phyloP scores from a whole-genome alignment of 2,888 invertebrate genomes.

The Drosophila pseudotakahashii region DNA sequence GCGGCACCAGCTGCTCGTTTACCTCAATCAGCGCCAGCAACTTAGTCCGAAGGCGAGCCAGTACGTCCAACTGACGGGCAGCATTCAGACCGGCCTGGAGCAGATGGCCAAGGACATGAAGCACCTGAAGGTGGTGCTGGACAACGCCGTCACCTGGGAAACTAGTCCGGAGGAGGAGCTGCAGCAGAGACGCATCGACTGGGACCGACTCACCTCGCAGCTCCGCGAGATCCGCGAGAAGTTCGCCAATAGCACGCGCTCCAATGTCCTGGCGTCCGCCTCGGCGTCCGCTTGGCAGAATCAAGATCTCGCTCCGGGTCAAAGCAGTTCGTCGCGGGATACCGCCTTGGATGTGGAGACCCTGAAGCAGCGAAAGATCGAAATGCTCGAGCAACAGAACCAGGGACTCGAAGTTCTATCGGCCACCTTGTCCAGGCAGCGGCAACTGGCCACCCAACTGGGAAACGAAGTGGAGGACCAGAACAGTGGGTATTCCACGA shows the following conservation, averaged over 20 bases:
- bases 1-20: constrained; percentile 87
- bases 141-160: constrained; percentile 82
- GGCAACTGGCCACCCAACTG: constrained; percentile 90
- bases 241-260: constrained; percentile 50
- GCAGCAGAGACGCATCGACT: constrained; percentile 87
- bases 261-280: constrained; percentile 59
- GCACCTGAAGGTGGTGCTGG: constrained; percentile 86
- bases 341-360: constrained; percentile 82
- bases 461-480: constrained; percentile 91
- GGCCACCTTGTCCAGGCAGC: constrained; percentile 90
- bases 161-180: constrained; percentile 85
- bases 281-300: constrained; percentile 53
- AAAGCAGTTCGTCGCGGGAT: constrained; percentile 78
- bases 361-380: constrained; percentile 86
- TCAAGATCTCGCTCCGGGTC: constrained; percentile 12
- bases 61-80: constrained; percentile 86
- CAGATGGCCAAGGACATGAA: constrained; percentile 87
- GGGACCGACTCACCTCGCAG: constrained; percentile 87
- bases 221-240: constrained; percentile 86
- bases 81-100: constrained; percentile 86
- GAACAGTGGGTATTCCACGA: constrained; percentile 86
- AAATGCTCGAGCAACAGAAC: constrained; percentile 90
- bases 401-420: constrained; percentile 90
- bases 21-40: constrained; percentile 86
- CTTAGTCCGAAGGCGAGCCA: constrained; percentile 85